Evolutionary conservation across 2,113 vertebrate species (phyloP).

Genomic region (Lonchura striata): DNA sequence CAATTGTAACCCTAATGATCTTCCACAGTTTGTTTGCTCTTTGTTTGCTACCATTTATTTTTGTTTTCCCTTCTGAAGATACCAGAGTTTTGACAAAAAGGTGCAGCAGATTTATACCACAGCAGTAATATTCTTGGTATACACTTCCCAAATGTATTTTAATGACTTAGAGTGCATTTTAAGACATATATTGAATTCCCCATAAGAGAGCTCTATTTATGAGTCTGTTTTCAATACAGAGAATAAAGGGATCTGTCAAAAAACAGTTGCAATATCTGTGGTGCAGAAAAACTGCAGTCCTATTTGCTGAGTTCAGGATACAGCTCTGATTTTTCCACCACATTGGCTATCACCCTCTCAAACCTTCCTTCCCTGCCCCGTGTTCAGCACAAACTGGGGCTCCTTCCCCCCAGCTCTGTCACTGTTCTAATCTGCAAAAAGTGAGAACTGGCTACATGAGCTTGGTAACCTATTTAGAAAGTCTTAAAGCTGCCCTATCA

Average conservation of each 20-base stretch:
- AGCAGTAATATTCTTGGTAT: background rate
- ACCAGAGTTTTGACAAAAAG: slow-evolving; percentile 20
- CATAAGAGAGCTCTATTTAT: slow-evolving; percentile 30
- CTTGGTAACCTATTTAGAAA: slow-evolving; percentile 28
- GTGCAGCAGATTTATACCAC: background rate
- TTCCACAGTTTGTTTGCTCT: background rate
- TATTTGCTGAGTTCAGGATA: background rate
- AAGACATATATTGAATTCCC: slow-evolving; percentile 50
- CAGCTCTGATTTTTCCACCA: background rate
- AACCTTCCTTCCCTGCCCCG: background rate
- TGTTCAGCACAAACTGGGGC: background rate
- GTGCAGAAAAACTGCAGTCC: slow-evolving; percentile 49
- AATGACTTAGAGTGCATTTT: slow-evolving; percentile 41
- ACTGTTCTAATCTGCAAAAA: background rate
- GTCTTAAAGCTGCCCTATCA: slow-evolving; percentile 22
- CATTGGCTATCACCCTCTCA: background rate
- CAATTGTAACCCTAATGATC: background rate
- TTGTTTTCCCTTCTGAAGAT: background rate
- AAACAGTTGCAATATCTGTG: slow-evolving; percentile 35
- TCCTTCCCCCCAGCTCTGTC: background rate
- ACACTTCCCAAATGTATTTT: slow-evolving; percentile 20
- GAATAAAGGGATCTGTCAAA: slow-evolving; percentile 68
- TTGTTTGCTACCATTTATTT: background rate
- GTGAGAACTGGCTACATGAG: background rate
- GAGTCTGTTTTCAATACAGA: slow-evolving; percentile 44